Evolutionary conservation across 2,888 invertebrate species (phyloP), one percentile per base, ranked within the genome.

Genomic region (Nomada ruficornis): DNA sequence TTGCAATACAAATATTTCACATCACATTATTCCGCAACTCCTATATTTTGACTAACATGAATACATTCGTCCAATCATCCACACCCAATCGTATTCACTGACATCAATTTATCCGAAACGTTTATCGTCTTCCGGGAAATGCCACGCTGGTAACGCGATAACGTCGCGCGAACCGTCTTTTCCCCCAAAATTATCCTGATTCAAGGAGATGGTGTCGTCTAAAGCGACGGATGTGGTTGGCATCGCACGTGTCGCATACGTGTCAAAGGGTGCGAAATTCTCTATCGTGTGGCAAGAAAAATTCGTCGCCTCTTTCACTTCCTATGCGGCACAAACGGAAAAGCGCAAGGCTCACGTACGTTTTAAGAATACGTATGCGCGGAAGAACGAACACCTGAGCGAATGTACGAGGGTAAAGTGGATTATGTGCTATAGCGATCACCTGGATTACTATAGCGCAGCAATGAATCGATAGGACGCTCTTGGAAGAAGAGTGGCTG

Each of bases 201-300:
- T 69, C 54, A n/a, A 5, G 63, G 26, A 1, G 70, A 73, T 20
- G 44, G 50, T 44, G 57, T 68, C 60, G 63, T 59, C 62, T 80
- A 23, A 29, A 75, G 15, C 26, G 68, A 69, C 59, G 65, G 44
- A 75, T 80, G 77, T 47, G 59, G 64, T 29, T 77, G 69, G 57
- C 72, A 83, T 29, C 62, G 57, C 78, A 59, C 18, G 47, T 60
- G 50, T 71, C 57, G 50, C 72, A 47, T 63, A 67, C 75, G 69
- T 50, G 67, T 79, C 73, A 42, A 57, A 74, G 62, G 29, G 60
- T 26, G 76, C 60, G 69, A 85, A 77, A 83, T 70, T 63, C 63
- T 63, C 54, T 44, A 68, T 67, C 64, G 47, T 44, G 47, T 57
- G 71, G 57, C 57, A 54, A 65, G 44, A 20, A 70, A 54, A 72